These are phyloP conservation scores for Vidua macroura DNA, from an alignment of 2,113 vertebrate genomes.

Conservation along the genomic window DNA sequence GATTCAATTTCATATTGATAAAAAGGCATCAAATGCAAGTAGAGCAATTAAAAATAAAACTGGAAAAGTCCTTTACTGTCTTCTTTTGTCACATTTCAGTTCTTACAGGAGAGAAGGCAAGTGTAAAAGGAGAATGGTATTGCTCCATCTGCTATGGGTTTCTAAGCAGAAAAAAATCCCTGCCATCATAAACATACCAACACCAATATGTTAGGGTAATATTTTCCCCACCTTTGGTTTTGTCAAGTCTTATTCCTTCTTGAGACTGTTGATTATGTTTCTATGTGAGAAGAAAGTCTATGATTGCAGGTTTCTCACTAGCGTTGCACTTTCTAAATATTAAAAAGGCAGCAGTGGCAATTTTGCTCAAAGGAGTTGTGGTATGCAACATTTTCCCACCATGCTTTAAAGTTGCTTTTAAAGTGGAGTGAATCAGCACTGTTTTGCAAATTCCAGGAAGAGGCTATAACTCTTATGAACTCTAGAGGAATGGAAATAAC, in stretches of 20 bases:
- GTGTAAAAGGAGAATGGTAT: neutral
- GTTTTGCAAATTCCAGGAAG: constrained; percentile 26
- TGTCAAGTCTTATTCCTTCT: neutral
- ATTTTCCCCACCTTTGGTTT: neutral
- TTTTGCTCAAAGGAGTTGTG: neutral
- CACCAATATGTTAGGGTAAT: neutral
- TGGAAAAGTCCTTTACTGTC: neutral
- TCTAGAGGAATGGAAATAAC: constrained; percentile 24
- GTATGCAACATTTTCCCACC: neutral
- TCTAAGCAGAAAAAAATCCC: neutral
- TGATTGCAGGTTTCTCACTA: neutral
- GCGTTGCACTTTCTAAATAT: neutral
- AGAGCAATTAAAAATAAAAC: neutral
- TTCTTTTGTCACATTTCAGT: neutral
- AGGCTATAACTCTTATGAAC: constrained; percentile 2
- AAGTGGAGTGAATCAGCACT: neutral
- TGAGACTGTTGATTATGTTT: neutral
- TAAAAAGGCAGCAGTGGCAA: neutral
- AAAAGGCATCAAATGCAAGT: neutral
- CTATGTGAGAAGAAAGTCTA: neutral
- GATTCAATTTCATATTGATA: neutral
- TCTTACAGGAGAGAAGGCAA: neutral
- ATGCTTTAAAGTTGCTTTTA: neutral
- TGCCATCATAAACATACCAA: neutral
- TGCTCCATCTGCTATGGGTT: neutral